phyloP scores from a whole-genome alignment of 2,888 invertebrate species.

The Protula sp. region DNA sequence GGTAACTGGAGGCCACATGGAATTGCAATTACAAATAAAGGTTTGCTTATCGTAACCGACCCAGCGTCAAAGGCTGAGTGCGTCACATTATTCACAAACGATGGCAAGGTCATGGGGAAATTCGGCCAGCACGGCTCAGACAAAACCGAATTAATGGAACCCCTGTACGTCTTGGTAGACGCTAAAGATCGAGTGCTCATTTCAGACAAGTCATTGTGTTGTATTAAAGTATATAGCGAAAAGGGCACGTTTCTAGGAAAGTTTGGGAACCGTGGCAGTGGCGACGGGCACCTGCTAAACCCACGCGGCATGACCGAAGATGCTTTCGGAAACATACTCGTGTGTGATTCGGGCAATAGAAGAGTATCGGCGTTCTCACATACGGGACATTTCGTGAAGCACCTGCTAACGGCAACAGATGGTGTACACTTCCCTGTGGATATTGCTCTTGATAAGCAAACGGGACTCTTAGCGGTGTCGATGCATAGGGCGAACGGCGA shows the following conservation, averaged over 20 bases:
- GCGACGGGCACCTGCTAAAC: neutral
- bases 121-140: constrained; percentile 8
- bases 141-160: constrained; percentile 4
- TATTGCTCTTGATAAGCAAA: neutral
- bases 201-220: constrained; percentile 13
- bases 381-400: constrained; percentile 12
- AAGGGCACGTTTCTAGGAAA: constrained; percentile 8
- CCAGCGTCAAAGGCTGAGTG: constrained; percentile 1
- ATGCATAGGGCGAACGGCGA: neutral
- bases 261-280: constrained; percentile 2
- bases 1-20: constrained; percentile 12
- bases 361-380: constrained; percentile 10
- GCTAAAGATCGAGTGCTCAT: constrained; percentile 15
- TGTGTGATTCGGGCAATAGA: constrained; percentile 15
- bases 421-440: constrained; percentile 6
- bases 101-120: constrained; percentile 4
- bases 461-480: neutral
- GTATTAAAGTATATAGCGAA: constrained; percentile 15
- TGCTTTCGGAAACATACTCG: constrained; percentile 14
- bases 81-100: constrained; percentile 12
- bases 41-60: constrained; percentile 16
- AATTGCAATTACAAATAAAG: constrained; percentile 13
- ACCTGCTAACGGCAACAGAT: constrained; percentile 7
- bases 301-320: constrained; percentile 14
- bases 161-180: constrained; percentile 15